Evolutionary conservation across 2,797 vertebrate species (phyloP).

Genomic region (Atherinosoma microstoma): DNA sequence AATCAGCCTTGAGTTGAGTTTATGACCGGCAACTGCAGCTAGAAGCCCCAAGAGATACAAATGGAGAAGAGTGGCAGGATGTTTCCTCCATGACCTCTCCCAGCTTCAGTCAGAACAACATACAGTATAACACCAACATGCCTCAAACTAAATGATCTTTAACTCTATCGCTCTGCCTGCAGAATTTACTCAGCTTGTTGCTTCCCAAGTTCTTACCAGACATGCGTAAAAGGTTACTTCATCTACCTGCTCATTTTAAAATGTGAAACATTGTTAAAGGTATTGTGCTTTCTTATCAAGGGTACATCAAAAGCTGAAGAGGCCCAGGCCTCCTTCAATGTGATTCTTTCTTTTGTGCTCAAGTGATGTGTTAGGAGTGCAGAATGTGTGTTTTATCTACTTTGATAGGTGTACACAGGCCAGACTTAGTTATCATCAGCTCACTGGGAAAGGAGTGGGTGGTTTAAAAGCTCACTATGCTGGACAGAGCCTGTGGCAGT

Average conservation of each 20-base stretch:
- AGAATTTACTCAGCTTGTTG: conserved; percentile 1
- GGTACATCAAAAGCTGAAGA: conserved; percentile 2
- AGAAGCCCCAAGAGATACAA: conserved; percentile 48
- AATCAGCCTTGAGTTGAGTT: conserved; percentile 47
- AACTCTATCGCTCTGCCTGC: conserved; percentile 9
- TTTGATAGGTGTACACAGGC: conserved; percentile 53
- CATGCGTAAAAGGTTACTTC: not conserved
- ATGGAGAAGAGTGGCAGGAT: conserved; percentile 55
- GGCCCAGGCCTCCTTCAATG: not conserved
- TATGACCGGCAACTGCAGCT: conserved; percentile 50
- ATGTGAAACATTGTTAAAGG: not conserved
- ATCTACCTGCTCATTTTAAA: not conserved
- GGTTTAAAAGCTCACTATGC: conserved; percentile 43
- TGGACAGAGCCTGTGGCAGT: conserved; percentile 44
- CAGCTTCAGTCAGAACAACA: conserved; percentile 53
- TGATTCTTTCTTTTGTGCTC: conserved; percentile 32
- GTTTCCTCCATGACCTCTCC: conserved; percentile 43
- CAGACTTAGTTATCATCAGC: conserved; percentile 64
- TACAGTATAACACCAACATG: conserved; percentile 14
- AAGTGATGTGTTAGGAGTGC: conserved; percentile 24
- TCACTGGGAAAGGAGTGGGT: conserved; percentile 70
- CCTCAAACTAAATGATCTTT: conserved; percentile 15
- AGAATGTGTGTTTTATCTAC: conserved; percentile 53
- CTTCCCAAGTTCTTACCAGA: conserved; percentile 2
- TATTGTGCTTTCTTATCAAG: conserved; percentile 19